Percentiles rank a stretch among this genome's conserved stretches.
Conservation (phyloP, 64 coral and sea anemone genomes). For the Pocillopora damicornis region DNA sequence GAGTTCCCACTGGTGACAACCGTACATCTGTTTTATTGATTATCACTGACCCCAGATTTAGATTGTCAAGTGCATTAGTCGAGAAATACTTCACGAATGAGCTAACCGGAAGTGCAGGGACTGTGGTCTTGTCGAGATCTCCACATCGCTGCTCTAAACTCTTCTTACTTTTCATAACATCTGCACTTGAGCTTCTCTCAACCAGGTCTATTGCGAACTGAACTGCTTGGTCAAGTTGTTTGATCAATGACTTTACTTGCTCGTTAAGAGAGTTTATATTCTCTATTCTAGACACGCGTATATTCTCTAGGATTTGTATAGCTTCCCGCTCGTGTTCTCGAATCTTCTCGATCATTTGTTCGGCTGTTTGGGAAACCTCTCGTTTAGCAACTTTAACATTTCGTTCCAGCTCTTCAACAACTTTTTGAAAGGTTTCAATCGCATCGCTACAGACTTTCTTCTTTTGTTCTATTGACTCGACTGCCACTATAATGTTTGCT, state of each 20-base stretch:
- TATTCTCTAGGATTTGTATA: not conserved
- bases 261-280: not conserved
- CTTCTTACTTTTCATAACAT: not conserved
- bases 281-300: not conserved
- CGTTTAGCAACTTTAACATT: too few relatives aligned
- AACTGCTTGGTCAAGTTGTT: not conserved
- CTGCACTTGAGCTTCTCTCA: not conserved
- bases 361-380: too few relatives aligned
- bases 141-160: not conserved
- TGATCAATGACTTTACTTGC: not conserved
- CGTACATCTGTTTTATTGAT: too few relatives aligned
- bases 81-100: not conserved
- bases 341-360: too few relatives aligned
- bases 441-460: too few relatives aligned
- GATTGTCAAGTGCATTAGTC: not conserved
- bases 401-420: too few relatives aligned
- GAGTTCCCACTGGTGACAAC: too few relatives aligned
- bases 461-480: too few relatives aligned
- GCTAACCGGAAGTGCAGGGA: not conserved
- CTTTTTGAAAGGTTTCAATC: too few relatives aligned
- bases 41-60: not conserved
- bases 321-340: not conserved
- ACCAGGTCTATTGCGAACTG: not conserved
- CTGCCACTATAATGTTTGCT: too few relatives aligned
- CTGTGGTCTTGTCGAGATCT: not conserved